Evolutionary conservation across 2,113 vertebrate genomes (phyloP), one percentile per base, ranked within the genome.

Genomic region (Sinosuthora webbiana): DNA sequence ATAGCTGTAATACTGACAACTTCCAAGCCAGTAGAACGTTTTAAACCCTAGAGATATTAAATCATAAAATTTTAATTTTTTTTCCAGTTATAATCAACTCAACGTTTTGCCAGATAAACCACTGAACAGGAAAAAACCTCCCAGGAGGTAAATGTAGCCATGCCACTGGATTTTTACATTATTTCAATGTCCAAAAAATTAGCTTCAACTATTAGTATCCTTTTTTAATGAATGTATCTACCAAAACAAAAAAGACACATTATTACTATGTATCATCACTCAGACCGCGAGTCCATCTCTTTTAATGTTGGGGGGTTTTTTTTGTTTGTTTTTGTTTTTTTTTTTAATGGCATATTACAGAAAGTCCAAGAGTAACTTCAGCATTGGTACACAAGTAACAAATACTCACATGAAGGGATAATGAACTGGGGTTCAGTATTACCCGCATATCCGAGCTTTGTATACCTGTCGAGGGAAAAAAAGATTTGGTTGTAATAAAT

Each of bases 341-440:
- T 37, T 41, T 15, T 37, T 37, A 3, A 52, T 2, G 42, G 10
- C 11, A 27, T 2, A 1, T 55, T 62, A 73, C 1, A 81, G 14
- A 80, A 78, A 63, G n/a, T 42, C 2, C 7, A 77, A 55, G 15
- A 25, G 16, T 16, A 80, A 87, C 30, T 75, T 81, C 30, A 79
- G 28, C n/a, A 37, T 17, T 65, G 39, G 59, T 10, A 80, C 9
- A 17, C 27, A 45, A 64, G 49, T 15, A 80, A 79, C 39, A 94
- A 78, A 95, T 94, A 98, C 99, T 99, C 97, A 99, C 99, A 99
- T 97, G 99, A 99, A 90, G 99, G 99, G 96, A 99, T 98, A 95
- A 99, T 99, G 98, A 99, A 99, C 98, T 99, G 99, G 77, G 99
- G 99, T 73, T 99, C 99, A 75, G 99, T 99, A 97, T 99, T 99